These are phyloP conservation scores for Melieria omissa DNA, from an alignment of 2,888 invertebrate species.

Conservation along the genomic window DNA sequence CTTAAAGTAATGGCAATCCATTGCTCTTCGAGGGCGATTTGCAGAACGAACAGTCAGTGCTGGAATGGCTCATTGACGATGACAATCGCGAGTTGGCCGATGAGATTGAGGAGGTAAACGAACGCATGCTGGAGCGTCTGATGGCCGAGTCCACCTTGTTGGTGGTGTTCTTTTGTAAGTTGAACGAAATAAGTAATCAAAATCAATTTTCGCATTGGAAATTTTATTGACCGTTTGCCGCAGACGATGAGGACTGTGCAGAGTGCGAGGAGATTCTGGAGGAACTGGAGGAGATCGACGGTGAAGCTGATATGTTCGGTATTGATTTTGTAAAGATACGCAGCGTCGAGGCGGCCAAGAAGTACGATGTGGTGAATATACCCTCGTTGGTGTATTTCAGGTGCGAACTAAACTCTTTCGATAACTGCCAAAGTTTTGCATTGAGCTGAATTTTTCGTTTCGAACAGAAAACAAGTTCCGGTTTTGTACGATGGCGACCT, in stretches of 20 bases:
- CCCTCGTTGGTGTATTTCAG: constrained; percentile 91
- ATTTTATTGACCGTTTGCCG: neutral
- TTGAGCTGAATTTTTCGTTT: neutral
- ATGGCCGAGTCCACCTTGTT: constrained; percentile 87
- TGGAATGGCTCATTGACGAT: constrained; percentile 93
- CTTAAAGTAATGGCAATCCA: constrained; percentile 85
- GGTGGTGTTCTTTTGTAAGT: constrained; percentile 92
- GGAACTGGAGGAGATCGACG: constrained; percentile 92
- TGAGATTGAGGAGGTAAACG: constrained; percentile 93
- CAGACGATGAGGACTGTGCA: constrained; percentile 90
- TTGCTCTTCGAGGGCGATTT: constrained; percentile 90
- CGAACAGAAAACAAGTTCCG: constrained; percentile 74
- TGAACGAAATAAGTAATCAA: neutral
- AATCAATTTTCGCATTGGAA: neutral
- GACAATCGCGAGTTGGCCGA: constrained; percentile 93
- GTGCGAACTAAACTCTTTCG: constrained; percentile 47
- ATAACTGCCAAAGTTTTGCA: neutral
- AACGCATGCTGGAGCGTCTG: constrained; percentile 86
- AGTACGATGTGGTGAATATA: constrained; percentile 83
- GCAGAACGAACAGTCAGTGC: constrained; percentile 89
- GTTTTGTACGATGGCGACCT: constrained; percentile 91
- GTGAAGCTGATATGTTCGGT: constrained; percentile 92
- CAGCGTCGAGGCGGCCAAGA: constrained; percentile 82
- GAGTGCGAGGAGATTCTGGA: constrained; percentile 92
- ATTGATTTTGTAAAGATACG: constrained; percentile 95